phyloP scores from a whole-genome alignment of 2,888 invertebrate genomes.

The Rutpela maculata region DNA sequence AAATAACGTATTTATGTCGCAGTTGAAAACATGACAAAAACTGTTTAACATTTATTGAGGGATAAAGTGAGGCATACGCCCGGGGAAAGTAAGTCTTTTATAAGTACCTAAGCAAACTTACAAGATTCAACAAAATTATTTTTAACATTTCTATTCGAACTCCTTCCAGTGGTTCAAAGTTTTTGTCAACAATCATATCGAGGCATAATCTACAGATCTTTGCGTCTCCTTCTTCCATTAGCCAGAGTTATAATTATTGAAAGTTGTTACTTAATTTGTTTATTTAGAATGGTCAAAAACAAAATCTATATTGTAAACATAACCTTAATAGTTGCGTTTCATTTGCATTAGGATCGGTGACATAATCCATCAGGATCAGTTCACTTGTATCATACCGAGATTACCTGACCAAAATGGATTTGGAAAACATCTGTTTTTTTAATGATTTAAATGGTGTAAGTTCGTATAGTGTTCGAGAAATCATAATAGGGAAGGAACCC shows the following conservation, averaged over 20 bases:
- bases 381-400: too few relatives aligned
- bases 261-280: not conserved
- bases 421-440: too few relatives aligned
- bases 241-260: not conserved
- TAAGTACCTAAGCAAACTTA: not conserved
- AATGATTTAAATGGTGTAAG: too few relatives aligned
- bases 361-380: too few relatives aligned
- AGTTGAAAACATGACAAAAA: not conserved
- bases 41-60: not conserved
- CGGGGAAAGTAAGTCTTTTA: not conserved
- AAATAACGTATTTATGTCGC: not conserved
- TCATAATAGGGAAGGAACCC: too few relatives aligned
- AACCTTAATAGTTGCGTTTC: not conserved
- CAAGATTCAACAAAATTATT: not conserved
- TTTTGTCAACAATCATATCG: not conserved
- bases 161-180: conserved; percentile 11
- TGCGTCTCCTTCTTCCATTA: conserved; percentile 12
- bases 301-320: not conserved
- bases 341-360: too few relatives aligned
- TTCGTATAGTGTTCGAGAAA: too few relatives aligned
- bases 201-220: conserved; percentile 15
- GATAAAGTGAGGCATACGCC: not conserved
- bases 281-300: not conserved
- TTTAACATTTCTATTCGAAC: conserved; percentile 9
- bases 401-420: too few relatives aligned